Percentiles rank a stretch among this genome's conserved stretches.
Conservation (phyloP, 2,113 vertebrate species). For the Actinemys pallida region DNA sequence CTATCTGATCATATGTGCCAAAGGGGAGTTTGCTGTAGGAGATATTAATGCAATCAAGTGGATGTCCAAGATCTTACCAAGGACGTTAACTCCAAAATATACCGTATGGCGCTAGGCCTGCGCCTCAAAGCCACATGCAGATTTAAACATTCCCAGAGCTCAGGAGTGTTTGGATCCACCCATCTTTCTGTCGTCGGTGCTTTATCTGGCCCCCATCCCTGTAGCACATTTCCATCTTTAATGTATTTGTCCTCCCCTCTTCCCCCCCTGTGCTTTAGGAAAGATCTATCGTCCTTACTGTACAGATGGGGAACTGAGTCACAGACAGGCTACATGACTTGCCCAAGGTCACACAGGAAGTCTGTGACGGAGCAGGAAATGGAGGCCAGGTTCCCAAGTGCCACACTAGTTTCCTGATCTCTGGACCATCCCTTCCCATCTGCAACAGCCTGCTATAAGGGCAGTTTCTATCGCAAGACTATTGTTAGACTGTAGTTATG, state of each 20-base stretch:
- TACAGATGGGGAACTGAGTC: background rate
- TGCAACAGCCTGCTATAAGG: background rate
- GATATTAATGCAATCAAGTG: too few relatives aligned
- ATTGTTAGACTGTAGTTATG: too few relatives aligned
- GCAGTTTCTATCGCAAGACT: too few relatives aligned
- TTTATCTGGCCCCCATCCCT: too few relatives aligned
- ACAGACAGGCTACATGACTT: background rate
- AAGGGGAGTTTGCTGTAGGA: background rate
- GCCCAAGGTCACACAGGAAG: background rate
- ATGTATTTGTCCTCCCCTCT: background rate
- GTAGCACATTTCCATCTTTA: background rate
- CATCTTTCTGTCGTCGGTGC: background rate
- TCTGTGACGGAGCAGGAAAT: background rate
- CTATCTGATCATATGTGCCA: background rate
- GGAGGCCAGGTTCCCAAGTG: rapidly evolving
- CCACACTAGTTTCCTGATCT: background rate
- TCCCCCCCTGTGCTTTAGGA: background rate
- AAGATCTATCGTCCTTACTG: background rate
- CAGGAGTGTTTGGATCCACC: background rate
- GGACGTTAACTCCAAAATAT: background rate
- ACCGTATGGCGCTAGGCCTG: background rate
- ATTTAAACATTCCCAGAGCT: background rate
- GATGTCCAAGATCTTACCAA: background rate
- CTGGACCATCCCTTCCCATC: background rate
- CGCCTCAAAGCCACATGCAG: background rate